Base-by-base conservation (phyloP, 1,140 invertebrate genomes). In the Drosophila sucinea region DNA sequence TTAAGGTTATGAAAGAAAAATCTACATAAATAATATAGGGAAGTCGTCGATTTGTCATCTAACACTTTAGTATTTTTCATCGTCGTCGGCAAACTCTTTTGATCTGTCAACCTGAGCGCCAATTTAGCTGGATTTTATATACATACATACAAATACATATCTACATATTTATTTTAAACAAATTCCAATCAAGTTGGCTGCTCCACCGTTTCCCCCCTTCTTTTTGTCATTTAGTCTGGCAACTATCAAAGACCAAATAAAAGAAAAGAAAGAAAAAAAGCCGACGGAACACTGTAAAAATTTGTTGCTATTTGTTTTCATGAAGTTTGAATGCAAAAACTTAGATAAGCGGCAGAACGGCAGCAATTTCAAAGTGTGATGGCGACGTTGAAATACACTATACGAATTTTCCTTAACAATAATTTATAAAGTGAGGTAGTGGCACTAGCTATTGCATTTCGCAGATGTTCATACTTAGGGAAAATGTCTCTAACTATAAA, bases 161-260 rank as follows among this genome's bases (percentile, higher is more conserved):
- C 58, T 62, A 66, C 17, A 17, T 17, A 17, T 17, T 17, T 35
- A 29, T 66, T 72, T 54, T 63, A 76, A 41, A 65, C 58, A 62
- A 76, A 76, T 76, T 77, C 73, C 73, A 77, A 77, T 77, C 73
- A 77, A 77, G 73, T 63, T 63, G 30, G 23, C 73, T 76, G 57
- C 73, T 75, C 57, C 11, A 17, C 60, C 27, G 1, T 44, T n/a
- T n/a, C 25, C 40, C 4, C 1, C 6, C 1, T 25, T 35, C 1
- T 44, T 17, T 5, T 17, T 44, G 4, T 23, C 4, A 25, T 47
- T 47, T 11, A 47, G 23, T 11, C 40, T 17, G 38, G 6, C 60
- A 58, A 32, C 29, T 23, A 70, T 77, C 73, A 77, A 77, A 77
- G 73, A 66, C 65, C n/a, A 51, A 51, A 27, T 25, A 47, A 51